phyloP scores from a whole-genome alignment of 2,888 invertebrate genomes.

The Magallana nippona region DNA sequence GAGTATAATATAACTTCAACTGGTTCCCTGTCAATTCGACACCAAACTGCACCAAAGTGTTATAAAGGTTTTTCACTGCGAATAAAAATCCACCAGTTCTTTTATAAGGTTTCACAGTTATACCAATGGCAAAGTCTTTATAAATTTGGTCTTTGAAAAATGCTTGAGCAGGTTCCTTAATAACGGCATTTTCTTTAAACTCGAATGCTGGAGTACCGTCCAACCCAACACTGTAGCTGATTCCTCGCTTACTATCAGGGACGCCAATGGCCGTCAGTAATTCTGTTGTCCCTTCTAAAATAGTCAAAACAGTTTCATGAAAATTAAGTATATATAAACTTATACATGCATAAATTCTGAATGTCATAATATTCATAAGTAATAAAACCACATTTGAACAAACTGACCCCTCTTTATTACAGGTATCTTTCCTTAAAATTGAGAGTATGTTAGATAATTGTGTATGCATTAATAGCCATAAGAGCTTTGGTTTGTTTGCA shows the following conservation, averaged over 20 bases:
- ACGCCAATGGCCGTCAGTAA: slow-evolving; percentile 54
- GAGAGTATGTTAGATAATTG: too few relatives aligned
- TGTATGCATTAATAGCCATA: too few relatives aligned
- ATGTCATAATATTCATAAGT: too few relatives aligned
- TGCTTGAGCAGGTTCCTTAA: slow-evolving; percentile 50
- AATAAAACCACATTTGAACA: too few relatives aligned
- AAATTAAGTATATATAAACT: neutral
- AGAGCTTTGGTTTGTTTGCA: too few relatives aligned
- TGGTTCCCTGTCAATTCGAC: slow-evolving; percentile 49
- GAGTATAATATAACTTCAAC: slow-evolving; percentile 75
- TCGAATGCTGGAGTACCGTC: slow-evolving; percentile 60
- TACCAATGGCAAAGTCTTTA: slow-evolving; percentile 56
- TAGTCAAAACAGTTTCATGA: slow-evolving; percentile 43
- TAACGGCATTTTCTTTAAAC: slow-evolving; percentile 46
- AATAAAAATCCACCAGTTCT: slow-evolving; percentile 55
- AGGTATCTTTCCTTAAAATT: too few relatives aligned
- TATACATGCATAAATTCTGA: too few relatives aligned
- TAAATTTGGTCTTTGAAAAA: slow-evolving; percentile 52
- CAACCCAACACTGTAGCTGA: slow-evolving; percentile 53
- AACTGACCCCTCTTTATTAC: too few relatives aligned
- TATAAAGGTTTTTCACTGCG: slow-evolving; percentile 58
- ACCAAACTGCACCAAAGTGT: slow-evolving; percentile 57
- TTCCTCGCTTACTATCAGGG: slow-evolving; percentile 47
- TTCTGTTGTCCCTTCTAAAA: slow-evolving; percentile 52
- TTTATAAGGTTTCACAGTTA: slow-evolving; percentile 51